Evolutionary conservation across 2,888 invertebrate genomes (phyloP).

Genomic region (Mylabris sibirica): DNA sequence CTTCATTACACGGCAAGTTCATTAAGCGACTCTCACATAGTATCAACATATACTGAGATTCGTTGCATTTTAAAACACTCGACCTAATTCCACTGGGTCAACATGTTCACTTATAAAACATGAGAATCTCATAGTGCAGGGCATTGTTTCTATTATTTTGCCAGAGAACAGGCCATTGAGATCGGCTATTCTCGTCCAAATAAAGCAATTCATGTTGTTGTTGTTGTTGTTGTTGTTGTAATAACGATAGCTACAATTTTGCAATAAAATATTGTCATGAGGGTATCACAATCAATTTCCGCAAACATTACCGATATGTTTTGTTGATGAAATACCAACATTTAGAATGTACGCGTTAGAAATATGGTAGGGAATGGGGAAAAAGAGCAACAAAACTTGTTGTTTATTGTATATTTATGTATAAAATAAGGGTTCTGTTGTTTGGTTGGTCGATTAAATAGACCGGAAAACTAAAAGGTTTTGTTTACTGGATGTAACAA

Average conservation of each 20-base stretch:
- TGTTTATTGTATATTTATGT: constrained; percentile 4
- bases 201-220: not conserved
- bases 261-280: not conserved
- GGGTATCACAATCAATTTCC: not conserved
- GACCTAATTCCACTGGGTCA: no score
- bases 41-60: no score
- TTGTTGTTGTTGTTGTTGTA: not conserved
- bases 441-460: constrained; percentile 12
- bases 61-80: no score
- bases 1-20: no score
- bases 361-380: not conserved
- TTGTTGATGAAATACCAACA: not conserved
- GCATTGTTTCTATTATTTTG: no score
- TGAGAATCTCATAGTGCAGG: no score
- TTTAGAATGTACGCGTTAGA: not conserved
- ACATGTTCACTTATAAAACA: no score
- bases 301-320: not conserved
- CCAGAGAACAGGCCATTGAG: not conserved
- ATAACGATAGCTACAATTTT: not conserved
- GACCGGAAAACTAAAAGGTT: constrained; percentile 11
- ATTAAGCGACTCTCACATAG: no score
- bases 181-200: not conserved
- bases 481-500: constrained; percentile 11
- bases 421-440: not conserved
- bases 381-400: not conserved